These are phyloP conservation scores for Nudaria mundana DNA, from an alignment of 2,888 invertebrate species.

Conservation along the genomic window DNA sequence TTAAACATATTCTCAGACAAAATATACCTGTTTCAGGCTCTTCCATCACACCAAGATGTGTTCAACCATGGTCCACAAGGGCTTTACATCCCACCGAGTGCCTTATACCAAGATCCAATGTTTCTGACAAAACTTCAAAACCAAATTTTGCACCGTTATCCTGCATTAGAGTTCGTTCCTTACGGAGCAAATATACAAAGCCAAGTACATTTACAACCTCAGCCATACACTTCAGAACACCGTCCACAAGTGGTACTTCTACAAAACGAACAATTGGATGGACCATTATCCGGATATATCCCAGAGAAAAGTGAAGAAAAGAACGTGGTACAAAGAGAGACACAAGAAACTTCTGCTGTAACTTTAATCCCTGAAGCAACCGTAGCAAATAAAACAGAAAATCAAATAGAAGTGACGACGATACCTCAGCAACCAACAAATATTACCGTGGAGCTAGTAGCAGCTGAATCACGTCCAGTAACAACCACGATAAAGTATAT, in stretches of 20 bases:
- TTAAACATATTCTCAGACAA: too few relatives aligned
- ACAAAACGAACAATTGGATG: conserved; percentile 57
- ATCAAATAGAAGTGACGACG: conserved; percentile 42
- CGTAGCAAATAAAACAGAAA: conserved; percentile 49
- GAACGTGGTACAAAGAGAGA: conserved; percentile 65
- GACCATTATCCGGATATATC: conserved; percentile 35
- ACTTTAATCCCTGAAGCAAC: conserved; percentile 55
- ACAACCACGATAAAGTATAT: conserved; percentile 58
- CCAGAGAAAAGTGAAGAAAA: conserved; percentile 48
- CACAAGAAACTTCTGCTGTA: conserved; percentile 56
- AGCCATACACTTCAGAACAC: conserved; percentile 28
- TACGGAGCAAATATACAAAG: conserved; percentile 53
- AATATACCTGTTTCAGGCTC: conserved; percentile 16
- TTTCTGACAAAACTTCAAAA: conserved; percentile 70
- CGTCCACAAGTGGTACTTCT: conserved; percentile 46
- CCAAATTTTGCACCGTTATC: conserved; percentile 63
- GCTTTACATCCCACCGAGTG: conserved; percentile 60
- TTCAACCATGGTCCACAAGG: conserved; percentile 58
- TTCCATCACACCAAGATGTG: conserved; percentile 59
- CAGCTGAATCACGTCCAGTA: conserved; percentile 50
- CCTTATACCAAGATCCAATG: conserved; percentile 76
- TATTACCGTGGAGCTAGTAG: conserved; percentile 44
- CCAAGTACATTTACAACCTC: conserved; percentile 27
- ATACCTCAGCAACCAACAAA: conserved; percentile 45
- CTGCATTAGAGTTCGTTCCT: conserved; percentile 67